phyloP scores from a whole-genome alignment of 1,140 invertebrate genomes.

The Halesus radiatus region DNA sequence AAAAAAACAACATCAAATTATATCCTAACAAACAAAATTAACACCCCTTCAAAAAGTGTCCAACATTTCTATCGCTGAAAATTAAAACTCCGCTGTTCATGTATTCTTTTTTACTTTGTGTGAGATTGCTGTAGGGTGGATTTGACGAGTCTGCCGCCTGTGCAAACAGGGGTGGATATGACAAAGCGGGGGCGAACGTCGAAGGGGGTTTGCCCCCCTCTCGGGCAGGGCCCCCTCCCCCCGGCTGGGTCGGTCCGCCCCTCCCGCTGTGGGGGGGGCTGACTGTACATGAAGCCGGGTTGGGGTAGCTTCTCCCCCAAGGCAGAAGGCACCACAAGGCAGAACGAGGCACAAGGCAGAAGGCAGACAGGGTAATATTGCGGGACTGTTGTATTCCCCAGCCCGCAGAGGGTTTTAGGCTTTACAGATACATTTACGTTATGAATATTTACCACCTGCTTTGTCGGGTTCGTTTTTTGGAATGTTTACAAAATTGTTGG shows the following conservation, averaged over 20 bases:
- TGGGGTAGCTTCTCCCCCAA: slow-evolving; percentile 21
- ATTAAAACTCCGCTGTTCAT: no score
- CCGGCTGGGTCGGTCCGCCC: not conserved
- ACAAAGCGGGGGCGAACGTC: slow-evolving; percentile 21
- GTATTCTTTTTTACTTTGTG: not conserved
- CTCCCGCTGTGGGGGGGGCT: not conserved
- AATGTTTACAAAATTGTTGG: not conserved
- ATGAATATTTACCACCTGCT: slow-evolving; percentile 33
- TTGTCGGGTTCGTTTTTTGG: not conserved
- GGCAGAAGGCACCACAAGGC: not conserved
- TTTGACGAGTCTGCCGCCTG: no score
- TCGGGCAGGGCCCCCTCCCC: not conserved
- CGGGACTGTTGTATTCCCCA: slow-evolving; percentile 1
- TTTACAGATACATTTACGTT: not conserved
- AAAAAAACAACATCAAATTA: not conserved
- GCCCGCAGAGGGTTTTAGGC: slow-evolving; percentile 26
- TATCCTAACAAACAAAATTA: no score
- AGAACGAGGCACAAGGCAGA: not conserved
- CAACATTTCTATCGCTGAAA: not conserved
- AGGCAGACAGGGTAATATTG: not conserved
- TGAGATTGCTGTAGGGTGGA: not conserved
- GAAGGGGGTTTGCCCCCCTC: not conserved
- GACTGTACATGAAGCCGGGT: not conserved
- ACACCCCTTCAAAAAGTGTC: not conserved
- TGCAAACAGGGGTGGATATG: slow-evolving; percentile 28